Evolutionary conservation across 2,888 invertebrate genomes (phyloP).

Genomic region (Orthosia gothica): DNA sequence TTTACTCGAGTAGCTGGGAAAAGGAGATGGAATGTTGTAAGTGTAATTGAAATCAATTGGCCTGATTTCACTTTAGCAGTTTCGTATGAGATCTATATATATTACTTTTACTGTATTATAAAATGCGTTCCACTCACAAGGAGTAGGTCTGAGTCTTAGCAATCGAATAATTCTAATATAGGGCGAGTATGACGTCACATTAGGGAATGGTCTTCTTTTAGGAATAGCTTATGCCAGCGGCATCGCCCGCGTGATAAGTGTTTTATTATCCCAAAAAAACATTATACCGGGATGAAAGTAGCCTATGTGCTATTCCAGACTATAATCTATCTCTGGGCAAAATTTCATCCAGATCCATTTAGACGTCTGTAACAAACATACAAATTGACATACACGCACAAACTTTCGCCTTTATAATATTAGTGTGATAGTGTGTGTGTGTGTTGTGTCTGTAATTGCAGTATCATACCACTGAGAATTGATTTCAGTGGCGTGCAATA

Average conservation of each 20-base stretch:
- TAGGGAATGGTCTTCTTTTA: background rate
- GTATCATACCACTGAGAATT: background rate
- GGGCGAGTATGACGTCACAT: background rate
- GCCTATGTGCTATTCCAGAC: too few species aligned
- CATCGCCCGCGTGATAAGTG: too few species aligned
- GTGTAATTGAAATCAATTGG: slow-evolving; percentile 39
- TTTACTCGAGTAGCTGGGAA: slow-evolving; percentile 31
- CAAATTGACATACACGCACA: too few species aligned
- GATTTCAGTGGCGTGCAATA: background rate
- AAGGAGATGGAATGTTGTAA: slow-evolving; percentile 8
- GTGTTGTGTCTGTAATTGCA: too few species aligned
- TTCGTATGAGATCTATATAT: background rate
- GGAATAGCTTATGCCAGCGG: background rate
- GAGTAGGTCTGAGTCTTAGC: background rate
- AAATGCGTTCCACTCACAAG: background rate
- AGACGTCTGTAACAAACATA: too few species aligned
- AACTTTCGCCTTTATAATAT: too few species aligned
- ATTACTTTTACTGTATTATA: background rate
- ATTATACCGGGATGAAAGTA: too few species aligned
- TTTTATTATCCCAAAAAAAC: too few species aligned
- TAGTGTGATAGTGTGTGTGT: too few species aligned
- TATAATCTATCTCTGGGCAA: too few species aligned
- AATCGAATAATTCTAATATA: background rate
- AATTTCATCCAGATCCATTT: too few species aligned
- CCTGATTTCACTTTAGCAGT: slow-evolving; percentile 15